Evolutionary conservation across 2,888 invertebrate species (phyloP).

Genomic region (Sminthurides aquaticus): DNA sequence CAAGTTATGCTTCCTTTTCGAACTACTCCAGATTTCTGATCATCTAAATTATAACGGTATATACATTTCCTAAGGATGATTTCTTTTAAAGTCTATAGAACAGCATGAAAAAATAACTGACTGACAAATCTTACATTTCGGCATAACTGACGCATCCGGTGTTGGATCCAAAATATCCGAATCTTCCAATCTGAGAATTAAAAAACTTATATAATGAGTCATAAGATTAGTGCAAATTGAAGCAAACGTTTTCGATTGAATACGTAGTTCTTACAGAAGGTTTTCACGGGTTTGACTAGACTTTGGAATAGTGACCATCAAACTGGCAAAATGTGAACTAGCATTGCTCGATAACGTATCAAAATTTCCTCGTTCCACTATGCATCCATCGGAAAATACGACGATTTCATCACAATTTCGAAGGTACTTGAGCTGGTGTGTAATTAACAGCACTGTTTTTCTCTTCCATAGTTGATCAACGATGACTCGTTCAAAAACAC

Average conservation of each 20-base stretch:
- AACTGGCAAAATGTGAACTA: constrained; percentile 45
- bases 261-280: not conserved
- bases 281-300: too few relatives aligned
- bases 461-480: constrained; percentile 49
- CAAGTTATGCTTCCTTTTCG: constrained; percentile 6
- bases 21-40: not conserved
- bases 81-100: too few relatives aligned
- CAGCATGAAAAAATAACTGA: too few relatives aligned
- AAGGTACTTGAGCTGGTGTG: constrained; percentile 58
- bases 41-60: constrained; percentile 3
- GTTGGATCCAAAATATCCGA: constrained; percentile 30
- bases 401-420: constrained; percentile 55
- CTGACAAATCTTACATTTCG: not conserved
- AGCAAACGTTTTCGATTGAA: not conserved
- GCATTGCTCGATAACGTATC: constrained; percentile 48
- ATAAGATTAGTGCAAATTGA: not conserved
- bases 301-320: constrained; percentile 11
- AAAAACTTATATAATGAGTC: not conserved
- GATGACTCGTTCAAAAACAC: constrained; percentile 54
- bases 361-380: constrained; percentile 54
- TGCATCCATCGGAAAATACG: constrained; percentile 53
- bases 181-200: constrained; percentile 33
- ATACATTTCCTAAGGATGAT: too few relatives aligned
- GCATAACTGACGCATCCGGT: constrained; percentile 6
- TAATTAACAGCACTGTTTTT: constrained; percentile 56